A percentile compares a stretch with the other conserved stretches of the same genome.
Conservation (phyloP, 2,888 invertebrate species). For the Drosophila multiciliata region DNA sequence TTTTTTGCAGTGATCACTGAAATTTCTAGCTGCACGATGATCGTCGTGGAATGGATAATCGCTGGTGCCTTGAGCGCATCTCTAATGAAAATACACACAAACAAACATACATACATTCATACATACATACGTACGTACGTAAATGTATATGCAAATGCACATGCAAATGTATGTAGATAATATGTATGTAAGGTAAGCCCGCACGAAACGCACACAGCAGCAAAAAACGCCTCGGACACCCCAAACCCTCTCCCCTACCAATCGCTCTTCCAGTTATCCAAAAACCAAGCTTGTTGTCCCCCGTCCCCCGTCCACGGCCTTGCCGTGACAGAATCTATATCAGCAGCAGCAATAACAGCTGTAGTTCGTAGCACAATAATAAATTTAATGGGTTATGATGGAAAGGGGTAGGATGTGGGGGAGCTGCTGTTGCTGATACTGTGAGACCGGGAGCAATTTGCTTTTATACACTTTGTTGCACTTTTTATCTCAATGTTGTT, state of each 20-base stretch:
- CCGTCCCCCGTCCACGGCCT: not conserved
- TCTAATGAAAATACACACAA: conserved; percentile 10
- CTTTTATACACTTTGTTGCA: conserved; percentile 58
- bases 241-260: not conserved
- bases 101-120: not conserved
- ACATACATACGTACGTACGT: not conserved
- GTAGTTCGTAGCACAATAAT: conserved; percentile 38
- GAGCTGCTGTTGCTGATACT: conserved; percentile 11
- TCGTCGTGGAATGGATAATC: conserved; percentile 10
- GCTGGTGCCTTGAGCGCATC: conserved; percentile 4
- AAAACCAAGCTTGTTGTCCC: conserved; percentile 5
- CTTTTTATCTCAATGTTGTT: conserved; percentile 62
- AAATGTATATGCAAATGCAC: too few relatives aligned
- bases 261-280: not conserved
- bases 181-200: conserved; percentile 7
- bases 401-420: not conserved
- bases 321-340: not conserved
- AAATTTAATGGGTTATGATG: not conserved
- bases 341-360: conserved; percentile 19
- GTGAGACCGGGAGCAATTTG: conserved; percentile 32
- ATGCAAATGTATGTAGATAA: not conserved
- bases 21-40: not conserved
- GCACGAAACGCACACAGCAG: conserved; percentile 9
- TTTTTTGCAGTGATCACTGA: not conserved
- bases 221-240: conserved; percentile 5